Percentiles rank a stretch among this genome's conserved stretches.
Conservation (phyloP, 2,797 vertebrate species). For the Oophaga sylvatica region DNA sequence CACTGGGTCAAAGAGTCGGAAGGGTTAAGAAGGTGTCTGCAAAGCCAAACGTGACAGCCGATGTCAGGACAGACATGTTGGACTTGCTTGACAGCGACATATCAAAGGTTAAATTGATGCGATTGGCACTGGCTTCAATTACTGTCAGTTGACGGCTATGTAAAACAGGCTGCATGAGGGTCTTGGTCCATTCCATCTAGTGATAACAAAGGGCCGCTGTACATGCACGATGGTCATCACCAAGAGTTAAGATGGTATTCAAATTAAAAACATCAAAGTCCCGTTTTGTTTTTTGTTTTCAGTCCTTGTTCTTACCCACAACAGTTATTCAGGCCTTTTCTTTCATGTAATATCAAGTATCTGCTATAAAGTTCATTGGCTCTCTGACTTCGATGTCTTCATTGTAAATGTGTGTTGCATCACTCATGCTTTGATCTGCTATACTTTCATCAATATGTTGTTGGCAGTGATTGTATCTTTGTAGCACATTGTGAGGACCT, state of each 20-base stretch:
- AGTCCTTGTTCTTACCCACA: background rate
- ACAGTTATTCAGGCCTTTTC: background rate
- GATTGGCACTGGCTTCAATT: too few species aligned
- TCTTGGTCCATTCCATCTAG: too few species aligned
- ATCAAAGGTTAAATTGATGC: too few species aligned
- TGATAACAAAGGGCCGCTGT: too few species aligned
- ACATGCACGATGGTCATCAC: too few species aligned
- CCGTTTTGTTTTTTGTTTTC: background rate
- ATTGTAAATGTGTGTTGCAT: constrained; percentile 1
- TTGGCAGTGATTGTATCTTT: constrained; percentile 43
- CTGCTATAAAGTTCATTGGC: constrained; percentile 18
- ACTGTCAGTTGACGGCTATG: too few species aligned
- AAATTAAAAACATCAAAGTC: constrained; percentile 1
- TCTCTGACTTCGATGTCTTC: background rate
- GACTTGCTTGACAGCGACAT: too few species aligned
- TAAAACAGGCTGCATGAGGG: too few species aligned
- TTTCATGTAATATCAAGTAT: constrained; percentile 29
- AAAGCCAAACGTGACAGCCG: too few species aligned
- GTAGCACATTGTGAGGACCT: background rate
- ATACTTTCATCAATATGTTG: constrained; percentile 25
- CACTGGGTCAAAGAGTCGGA: too few species aligned
- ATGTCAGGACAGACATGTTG: too few species aligned
- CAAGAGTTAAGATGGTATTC: background rate
- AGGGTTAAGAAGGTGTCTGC: too few species aligned
- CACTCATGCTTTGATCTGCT: constrained; percentile 47